Evolutionary conservation across 2,113 vertebrate genomes (phyloP).

Genomic region (Herpetotheres cachinnans): DNA sequence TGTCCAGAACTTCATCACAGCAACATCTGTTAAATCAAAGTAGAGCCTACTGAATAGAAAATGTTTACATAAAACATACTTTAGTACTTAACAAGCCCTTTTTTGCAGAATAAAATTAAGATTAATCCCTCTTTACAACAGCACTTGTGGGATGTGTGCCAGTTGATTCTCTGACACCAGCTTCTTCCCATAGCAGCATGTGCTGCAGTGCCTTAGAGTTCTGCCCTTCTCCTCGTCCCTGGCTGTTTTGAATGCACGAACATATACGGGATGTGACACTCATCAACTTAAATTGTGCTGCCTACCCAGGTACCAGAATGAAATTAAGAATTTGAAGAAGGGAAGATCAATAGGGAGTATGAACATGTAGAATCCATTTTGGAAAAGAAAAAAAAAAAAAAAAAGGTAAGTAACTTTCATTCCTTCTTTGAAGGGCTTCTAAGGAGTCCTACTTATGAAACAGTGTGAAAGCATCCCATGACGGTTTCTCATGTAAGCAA

Average conservation of each 20-base stretch:
- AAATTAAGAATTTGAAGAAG: background rate
- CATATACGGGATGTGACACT: background rate
- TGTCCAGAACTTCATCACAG: background rate
- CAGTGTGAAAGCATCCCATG: background rate
- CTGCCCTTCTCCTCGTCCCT: background rate
- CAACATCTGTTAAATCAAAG: background rate
- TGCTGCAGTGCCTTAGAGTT: background rate
- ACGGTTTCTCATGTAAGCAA: background rate
- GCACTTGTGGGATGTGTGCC: background rate
- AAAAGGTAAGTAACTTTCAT: background rate
- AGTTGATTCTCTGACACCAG: background rate
- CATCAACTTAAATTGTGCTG: background rate
- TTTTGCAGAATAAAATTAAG: background rate
- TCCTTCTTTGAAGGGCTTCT: background rate
- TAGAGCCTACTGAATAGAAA: background rate
- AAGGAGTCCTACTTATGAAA: background rate
- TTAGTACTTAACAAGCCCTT: background rate
- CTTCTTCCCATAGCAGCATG: background rate
- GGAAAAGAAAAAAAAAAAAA: background rate
- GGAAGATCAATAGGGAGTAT: background rate
- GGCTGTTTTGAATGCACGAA: background rate
- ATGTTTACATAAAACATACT: background rate
- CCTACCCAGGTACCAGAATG: background rate
- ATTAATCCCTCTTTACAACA: background rate
- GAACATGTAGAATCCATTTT: background rate